Percentiles rank a stretch among this genome's conserved stretches.
These are phyloP conservation scores for Ryuthela nishihirai DNA, from an alignment of 2,888 invertebrate genomes.

Conservation along the genomic window DNA sequence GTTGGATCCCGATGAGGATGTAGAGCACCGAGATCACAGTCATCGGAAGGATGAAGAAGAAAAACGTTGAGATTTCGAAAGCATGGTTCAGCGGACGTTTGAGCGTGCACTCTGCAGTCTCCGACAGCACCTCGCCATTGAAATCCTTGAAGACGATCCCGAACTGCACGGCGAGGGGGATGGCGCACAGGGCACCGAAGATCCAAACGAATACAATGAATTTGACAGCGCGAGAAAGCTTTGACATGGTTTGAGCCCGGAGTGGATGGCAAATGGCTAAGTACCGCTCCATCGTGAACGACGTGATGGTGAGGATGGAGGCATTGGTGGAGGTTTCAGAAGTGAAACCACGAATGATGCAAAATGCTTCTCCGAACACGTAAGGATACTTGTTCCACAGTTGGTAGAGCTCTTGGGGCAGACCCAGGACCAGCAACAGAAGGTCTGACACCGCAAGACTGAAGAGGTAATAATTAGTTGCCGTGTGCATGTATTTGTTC, in stretches of 20 bases:
- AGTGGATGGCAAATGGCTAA: slow-evolving; percentile 84
- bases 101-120: slow-evolving; percentile 49
- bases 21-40: slow-evolving; percentile 77
- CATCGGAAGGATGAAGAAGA: slow-evolving; percentile 81
- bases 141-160: slow-evolving; percentile 66
- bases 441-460: slow-evolving; percentile 77
- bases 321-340: slow-evolving; percentile 73
- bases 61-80: slow-evolving; percentile 70
- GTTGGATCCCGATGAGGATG: slow-evolving; percentile 49
- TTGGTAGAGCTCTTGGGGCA: slow-evolving; percentile 71
- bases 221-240: slow-evolving; percentile 69
- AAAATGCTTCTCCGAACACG: slow-evolving; percentile 67
- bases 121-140: slow-evolving; percentile 3
- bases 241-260: slow-evolving; percentile 49
- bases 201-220: slow-evolving; percentile 78
- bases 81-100: slow-evolving; percentile 62
- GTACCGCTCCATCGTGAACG: slow-evolving; percentile 82
- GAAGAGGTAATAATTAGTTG: slow-evolving; percentile 78
- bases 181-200: slow-evolving; percentile 59
- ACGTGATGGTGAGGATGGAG: slow-evolving; percentile 74
- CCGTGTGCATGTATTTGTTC: slow-evolving; percentile 76
- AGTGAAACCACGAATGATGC: slow-evolving; percentile 69
- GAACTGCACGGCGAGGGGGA: slow-evolving; percentile 60
- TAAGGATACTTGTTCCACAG: slow-evolving; percentile 49
- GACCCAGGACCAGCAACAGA: slow-evolving; percentile 68